phyloP scores from a whole-genome alignment of 2,888 invertebrate species.

The Limnephilus lunatus region DNA sequence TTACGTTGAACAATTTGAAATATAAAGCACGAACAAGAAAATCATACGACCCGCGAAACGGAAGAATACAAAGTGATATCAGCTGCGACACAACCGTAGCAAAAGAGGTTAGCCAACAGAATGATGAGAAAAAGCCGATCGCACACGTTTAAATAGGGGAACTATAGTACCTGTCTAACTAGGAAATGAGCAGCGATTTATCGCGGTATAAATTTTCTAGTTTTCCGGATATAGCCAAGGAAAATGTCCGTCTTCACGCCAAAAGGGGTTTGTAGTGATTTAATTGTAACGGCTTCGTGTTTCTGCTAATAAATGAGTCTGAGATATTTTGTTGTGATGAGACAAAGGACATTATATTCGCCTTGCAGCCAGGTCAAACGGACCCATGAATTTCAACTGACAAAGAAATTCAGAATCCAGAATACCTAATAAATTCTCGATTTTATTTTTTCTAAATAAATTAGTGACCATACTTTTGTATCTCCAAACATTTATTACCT shows the following conservation, averaged over 20 bases:
- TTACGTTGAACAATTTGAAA: neutral
- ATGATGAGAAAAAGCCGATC: neutral
- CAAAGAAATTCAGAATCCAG: neutral
- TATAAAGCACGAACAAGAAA: slow-evolving; percentile 13
- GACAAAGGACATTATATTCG: neutral
- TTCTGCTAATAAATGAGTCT: neutral
- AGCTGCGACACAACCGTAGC: slow-evolving; percentile 39
- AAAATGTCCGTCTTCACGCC: neutral
- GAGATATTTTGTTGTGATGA: neutral
- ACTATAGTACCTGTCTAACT: neutral
- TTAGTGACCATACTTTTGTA: too few relatives aligned
- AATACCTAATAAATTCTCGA: neutral
- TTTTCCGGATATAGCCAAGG: slow-evolving; percentile 8
- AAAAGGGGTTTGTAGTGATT: neutral
- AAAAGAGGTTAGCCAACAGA: slow-evolving; percentile 41
- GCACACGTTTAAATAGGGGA: slow-evolving; percentile 14
- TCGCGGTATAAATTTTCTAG: neutral
- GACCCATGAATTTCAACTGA: neutral
- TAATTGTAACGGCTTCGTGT: neutral
- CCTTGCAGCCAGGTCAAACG: neutral
- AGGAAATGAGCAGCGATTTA: slow-evolving; percentile 24
- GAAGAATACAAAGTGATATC: slow-evolving; percentile 26
- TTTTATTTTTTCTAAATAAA: neutral
- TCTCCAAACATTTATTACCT: too few relatives aligned
- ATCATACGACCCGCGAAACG: slow-evolving; percentile 47